These are phyloP conservation scores for Holacanthus passer DNA, from an alignment of 2,113 vertebrate genomes.

Conservation along the genomic window DNA sequence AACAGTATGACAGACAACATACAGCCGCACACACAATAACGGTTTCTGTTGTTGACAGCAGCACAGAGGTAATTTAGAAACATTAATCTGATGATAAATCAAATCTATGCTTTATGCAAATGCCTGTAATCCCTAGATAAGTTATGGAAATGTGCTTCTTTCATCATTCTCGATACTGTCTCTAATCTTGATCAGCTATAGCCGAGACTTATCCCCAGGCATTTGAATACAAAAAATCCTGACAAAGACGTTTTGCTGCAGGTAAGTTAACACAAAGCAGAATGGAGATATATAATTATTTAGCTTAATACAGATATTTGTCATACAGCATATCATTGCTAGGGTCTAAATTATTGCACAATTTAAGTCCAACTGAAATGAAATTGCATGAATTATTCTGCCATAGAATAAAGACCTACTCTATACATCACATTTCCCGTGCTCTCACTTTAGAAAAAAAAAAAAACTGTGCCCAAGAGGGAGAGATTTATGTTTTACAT, in stretches of 20 bases:
- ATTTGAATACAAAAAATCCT: slow-evolving; percentile 13
- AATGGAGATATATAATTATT: background rate
- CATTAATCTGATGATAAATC: slow-evolving; percentile 4
- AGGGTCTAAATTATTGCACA: background rate
- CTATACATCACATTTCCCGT: background rate
- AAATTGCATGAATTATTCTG: background rate
- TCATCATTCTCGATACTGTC: background rate
- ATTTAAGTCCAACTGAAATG: background rate
- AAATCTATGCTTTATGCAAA: slow-evolving; percentile 24
- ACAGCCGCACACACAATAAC: background rate
- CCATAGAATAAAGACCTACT: background rate
- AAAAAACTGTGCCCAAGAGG: background rate
- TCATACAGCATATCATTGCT: background rate
- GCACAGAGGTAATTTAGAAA: slow-evolving; percentile 19
- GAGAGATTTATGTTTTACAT: no score
- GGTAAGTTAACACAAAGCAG: slow-evolving; percentile 10
- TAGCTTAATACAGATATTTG: background rate
- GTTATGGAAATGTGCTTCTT: slow-evolving; percentile 19
- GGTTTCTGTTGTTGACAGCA: background rate
- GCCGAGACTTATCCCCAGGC: background rate
- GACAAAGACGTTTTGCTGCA: slow-evolving; percentile 1
- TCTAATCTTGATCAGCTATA: slow-evolving; percentile 21
- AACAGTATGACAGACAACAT: background rate
- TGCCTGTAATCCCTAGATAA: slow-evolving; percentile 5
- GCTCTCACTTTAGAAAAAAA: background rate